Percentiles rank a stretch among this genome's conserved stretches.
These are phyloP conservation scores for Onthophagus taurus DNA, from an alignment of 1,140 invertebrate species.

Conservation along the genomic window DNA sequence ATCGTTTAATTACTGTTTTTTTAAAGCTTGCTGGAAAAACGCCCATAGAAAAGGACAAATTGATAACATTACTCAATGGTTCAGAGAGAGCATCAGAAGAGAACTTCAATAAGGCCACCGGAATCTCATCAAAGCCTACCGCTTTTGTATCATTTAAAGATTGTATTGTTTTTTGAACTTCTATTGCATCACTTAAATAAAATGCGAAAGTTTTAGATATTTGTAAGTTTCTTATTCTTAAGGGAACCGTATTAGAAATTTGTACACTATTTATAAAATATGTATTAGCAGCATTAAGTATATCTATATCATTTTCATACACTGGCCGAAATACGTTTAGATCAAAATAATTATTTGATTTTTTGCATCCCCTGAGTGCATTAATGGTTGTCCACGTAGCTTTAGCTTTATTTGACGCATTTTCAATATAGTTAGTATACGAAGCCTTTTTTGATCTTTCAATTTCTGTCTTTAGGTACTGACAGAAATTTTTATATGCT, in stretches of 20 bases:
- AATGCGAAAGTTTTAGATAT: not conserved
- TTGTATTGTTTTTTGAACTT: not conserved
- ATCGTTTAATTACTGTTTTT: slow-evolving; percentile 11
- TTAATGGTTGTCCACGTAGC: slow-evolving; percentile 1
- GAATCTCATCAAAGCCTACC: slow-evolving; percentile 19
- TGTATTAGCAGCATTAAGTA: not conserved
- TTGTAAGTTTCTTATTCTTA: too few relatives aligned
- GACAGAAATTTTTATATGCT: not conserved
- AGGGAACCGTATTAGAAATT: not conserved
- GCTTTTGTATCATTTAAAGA: slow-evolving; percentile 11
- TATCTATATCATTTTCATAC: not conserved
- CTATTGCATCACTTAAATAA: not conserved
- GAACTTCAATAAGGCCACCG: slow-evolving; percentile 15
- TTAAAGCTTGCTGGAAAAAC: slow-evolving; percentile 13
- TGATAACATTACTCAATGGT: slow-evolving; percentile 10
- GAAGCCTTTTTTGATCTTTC: not conserved
- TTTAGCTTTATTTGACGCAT: slow-evolving; percentile 3
- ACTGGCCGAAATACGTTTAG: not conserved
- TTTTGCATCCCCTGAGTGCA: not conserved
- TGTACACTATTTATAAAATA: slow-evolving; percentile 1
- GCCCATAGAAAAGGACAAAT: slow-evolving; percentile 4
- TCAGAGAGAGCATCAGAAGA: slow-evolving; percentile 14
- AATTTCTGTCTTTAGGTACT: slow-evolving; percentile 1
- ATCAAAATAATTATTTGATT: not conserved
- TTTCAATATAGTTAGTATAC: slow-evolving; percentile 2